Evolutionary conservation across 2,113 vertebrate genomes (phyloP).

Genomic region (Lontra canadensis): DNA sequence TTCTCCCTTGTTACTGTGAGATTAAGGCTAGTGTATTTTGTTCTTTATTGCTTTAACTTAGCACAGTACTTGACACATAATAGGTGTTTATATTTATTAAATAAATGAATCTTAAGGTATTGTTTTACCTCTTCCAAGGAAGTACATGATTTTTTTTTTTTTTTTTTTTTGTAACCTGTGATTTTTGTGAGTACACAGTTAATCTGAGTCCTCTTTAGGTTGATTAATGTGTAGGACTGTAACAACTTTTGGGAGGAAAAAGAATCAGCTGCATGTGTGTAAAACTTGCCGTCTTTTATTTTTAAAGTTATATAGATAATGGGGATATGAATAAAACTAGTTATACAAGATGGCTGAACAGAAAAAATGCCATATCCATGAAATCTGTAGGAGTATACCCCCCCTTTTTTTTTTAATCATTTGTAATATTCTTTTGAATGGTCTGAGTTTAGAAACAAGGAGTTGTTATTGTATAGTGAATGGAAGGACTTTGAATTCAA

Average conservation of each 20-base stretch:
- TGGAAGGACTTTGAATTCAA: background rate
- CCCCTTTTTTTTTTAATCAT: background rate
- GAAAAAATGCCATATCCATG: background rate
- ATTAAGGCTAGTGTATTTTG: background rate
- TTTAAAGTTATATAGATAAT: conserved; percentile 5
- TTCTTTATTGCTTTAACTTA: background rate
- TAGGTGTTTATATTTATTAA: background rate
- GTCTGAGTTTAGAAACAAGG: background rate
- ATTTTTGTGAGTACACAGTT: background rate
- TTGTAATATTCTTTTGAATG: background rate
- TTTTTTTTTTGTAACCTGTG: background rate
- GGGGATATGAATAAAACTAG: background rate
- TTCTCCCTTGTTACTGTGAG: background rate
- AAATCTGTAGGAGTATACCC: background rate
- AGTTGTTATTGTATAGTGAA: background rate
- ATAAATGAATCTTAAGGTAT: background rate
- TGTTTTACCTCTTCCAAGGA: background rate
- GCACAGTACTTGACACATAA: conserved; percentile 7
- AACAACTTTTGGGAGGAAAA: background rate
- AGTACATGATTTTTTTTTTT: background rate
- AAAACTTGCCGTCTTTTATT: background rate
- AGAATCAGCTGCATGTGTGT: background rate
- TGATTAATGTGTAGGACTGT: background rate
- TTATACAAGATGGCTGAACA: background rate
- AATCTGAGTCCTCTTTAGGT: background rate